Evolutionary conservation across 2,797 vertebrate genomes (phyloP).

Genomic region (Lutjanus argentimaculatus): DNA sequence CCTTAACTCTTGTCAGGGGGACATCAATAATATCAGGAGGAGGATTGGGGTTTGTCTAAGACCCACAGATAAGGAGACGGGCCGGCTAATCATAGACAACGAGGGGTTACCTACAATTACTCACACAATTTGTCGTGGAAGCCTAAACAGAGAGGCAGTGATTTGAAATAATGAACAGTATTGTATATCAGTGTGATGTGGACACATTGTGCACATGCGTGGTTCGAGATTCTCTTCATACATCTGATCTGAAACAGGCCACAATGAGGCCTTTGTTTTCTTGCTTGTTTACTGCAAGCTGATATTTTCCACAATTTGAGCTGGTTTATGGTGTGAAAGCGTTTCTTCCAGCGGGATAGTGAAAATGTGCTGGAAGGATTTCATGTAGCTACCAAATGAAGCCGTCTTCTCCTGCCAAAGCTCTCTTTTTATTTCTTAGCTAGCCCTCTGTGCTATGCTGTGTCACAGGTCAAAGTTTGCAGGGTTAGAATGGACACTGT

Average conservation of each 20-base stretch:
- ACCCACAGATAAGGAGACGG: slow-evolving; percentile 65
- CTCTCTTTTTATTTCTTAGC: slow-evolving; percentile 31
- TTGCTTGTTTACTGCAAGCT: slow-evolving; percentile 75
- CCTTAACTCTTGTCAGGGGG: slow-evolving; percentile 63
- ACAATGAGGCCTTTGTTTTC: slow-evolving; percentile 75
- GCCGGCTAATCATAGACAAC: slow-evolving; percentile 64
- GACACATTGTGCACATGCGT: slow-evolving; percentile 63
- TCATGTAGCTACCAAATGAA: slow-evolving; percentile 56
- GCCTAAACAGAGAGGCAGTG: slow-evolving; percentile 56
- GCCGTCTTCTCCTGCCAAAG: slow-evolving; percentile 35
- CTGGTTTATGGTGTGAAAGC: slow-evolving; percentile 68
- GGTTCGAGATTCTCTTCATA: slow-evolving; percentile 45
- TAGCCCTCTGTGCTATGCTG: slow-evolving; percentile 46
- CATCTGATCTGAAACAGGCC: slow-evolving; percentile 49
- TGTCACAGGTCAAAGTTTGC: slow-evolving; percentile 79
- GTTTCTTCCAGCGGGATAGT: slow-evolving; percentile 58
- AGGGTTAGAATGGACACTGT: slow-evolving; percentile 68
- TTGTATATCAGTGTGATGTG: slow-evolving; percentile 58
- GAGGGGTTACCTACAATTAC: slow-evolving; percentile 66
- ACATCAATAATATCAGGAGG: slow-evolving; percentile 59
- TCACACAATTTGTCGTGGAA: slow-evolving; percentile 63
- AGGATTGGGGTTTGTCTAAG: slow-evolving; percentile 59
- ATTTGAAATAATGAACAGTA: slow-evolving; percentile 68
- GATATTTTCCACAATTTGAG: slow-evolving; percentile 72
- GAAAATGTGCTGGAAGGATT: slow-evolving; percentile 56